Conservation (phyloP, 1,140 invertebrate genomes). For the Varroa destructor region DNA sequence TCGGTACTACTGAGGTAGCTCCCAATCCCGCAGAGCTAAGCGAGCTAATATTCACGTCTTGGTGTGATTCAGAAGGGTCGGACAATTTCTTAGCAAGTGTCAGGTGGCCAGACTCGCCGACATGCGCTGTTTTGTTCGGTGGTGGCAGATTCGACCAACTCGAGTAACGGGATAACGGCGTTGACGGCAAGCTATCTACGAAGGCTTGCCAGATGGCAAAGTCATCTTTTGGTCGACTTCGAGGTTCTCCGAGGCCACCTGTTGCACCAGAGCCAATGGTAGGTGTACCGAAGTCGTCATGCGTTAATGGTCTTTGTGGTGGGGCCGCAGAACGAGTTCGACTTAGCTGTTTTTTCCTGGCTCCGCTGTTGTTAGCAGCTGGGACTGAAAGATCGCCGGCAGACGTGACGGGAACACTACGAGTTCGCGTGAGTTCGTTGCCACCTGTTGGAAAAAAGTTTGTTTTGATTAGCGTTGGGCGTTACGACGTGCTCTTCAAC, state of each 20-base stretch:
- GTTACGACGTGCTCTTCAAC: too few species aligned
- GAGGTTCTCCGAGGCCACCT: too few species aligned
- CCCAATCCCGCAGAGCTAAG: slow-evolving; percentile 27
- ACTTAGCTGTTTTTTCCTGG: neutral
- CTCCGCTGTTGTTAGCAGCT: neutral
- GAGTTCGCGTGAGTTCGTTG: slow-evolving; percentile 15
- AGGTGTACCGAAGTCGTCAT: too few species aligned
- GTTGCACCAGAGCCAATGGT: too few species aligned
- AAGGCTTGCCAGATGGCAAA: neutral
- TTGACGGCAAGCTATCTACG: neutral
- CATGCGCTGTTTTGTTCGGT: slow-evolving; percentile 31
- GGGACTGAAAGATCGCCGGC: slow-evolving; percentile 10
- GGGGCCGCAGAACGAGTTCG: slow-evolving; percentile 12
- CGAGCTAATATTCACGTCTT: slow-evolving; percentile 26
- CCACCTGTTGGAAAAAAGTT: neutral
- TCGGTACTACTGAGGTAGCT: slow-evolving; percentile 28
- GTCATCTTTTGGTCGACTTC: neutral
- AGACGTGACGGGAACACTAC: slow-evolving; percentile 20
- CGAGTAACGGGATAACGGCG: neutral
- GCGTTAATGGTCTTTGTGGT: neutral
- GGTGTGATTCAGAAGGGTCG: slow-evolving; percentile 38
- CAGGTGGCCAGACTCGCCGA: slow-evolving; percentile 37
- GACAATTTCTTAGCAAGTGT: slow-evolving; percentile 42
- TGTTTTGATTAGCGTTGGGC: too few species aligned
- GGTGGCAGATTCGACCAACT: slow-evolving; percentile 32